Evolutionary conservation across 2,888 invertebrate genomes (phyloP), one percentile per base, ranked within the genome.

Genomic region (Lepidochitona cinerea): DNA sequence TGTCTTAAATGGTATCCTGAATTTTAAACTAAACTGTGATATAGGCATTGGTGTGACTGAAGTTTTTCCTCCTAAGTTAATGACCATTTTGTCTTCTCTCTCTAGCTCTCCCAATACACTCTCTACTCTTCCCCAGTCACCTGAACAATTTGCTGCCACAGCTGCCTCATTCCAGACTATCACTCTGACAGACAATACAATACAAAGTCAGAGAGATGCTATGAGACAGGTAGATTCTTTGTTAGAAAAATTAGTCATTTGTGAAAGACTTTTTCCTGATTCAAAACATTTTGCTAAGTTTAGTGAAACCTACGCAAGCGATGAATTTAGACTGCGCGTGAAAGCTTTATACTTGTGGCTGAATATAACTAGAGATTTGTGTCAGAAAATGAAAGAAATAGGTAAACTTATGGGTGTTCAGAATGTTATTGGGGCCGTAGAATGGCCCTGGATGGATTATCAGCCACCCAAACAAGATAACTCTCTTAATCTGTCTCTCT

Each of bases 331-430:
- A 36, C 93, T 93, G 70, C 92, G 94, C 83, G 92, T 95, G 12
- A 94, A 95, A 90, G 95, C 96, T 14, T 94, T 97, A 93, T 96
- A 96, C 86, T 92, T 97, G 1, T 98, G 97, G 97, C 95, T 95
- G 90, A 98, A 97, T 91, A 95, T 96, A 89, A 95, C 96, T 0
- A 93, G 94, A 82, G 95, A 96, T 90, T 94, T 97, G 90, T 93
- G 95, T 68, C 92, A 96, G 71, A 96, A 96, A 90, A 91, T 97
- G 80, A 92, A 94, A 76, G 94, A 95, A 76, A 83, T 92, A 72
- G 90, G 90, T n/a, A 85, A 87, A 71, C 80, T 90, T 36, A 76
- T 90, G 23, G 84, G 86, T 74, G 85, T 89, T n/a, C 78, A 85
- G 32, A 82, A 86, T 66, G 75, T 81, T 12, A 79, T 81, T 35